These are phyloP conservation scores for Drosophila ficusphila DNA, from an alignment of 1,140 invertebrate genomes.

Conservation along the genomic window DNA sequence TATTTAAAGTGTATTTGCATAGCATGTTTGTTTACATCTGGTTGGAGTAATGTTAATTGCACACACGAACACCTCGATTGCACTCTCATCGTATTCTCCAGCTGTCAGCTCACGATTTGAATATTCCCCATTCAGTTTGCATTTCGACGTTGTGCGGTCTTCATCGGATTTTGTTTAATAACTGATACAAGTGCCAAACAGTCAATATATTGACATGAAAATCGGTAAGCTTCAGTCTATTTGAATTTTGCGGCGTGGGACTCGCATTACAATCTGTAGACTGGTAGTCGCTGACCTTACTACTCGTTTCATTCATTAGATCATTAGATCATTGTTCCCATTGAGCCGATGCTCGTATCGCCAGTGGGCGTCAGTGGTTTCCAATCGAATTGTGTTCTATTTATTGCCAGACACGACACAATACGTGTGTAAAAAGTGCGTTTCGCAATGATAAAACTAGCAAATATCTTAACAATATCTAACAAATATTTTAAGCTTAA, in stretches of 20 bases:
- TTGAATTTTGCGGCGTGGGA: constrained; percentile 3
- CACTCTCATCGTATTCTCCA: constrained; percentile 55
- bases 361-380: constrained; percentile 59
- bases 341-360: constrained; percentile 44
- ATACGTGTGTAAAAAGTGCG: constrained; percentile 30
- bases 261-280: constrained; percentile 29
- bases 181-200: constrained; percentile 10
- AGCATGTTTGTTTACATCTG: constrained; percentile 19
- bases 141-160: constrained; percentile 45
- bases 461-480: background rate
- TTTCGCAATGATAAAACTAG: constrained; percentile 21
- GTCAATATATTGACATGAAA: constrained; percentile 47
- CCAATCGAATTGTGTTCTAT: constrained; percentile 47
- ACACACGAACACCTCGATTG: constrained; percentile 38
- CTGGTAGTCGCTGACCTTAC: constrained; percentile 56
- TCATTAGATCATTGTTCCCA: constrained; percentile 64
- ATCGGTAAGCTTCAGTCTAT: constrained; percentile 64
- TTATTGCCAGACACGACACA: constrained; percentile 49
- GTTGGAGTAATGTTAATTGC: constrained; percentile 47
- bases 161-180: constrained; percentile 36
- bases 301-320: constrained; percentile 72
- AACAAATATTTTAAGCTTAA: too few species aligned
- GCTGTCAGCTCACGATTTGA: constrained; percentile 61
- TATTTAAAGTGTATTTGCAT: constrained; percentile 1
- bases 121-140: constrained; percentile 72